Evolutionary conservation across 2,113 vertebrate species (phyloP), one percentile per base, ranked within the genome.

Genomic region (Pangasianodon hypophthalmus): DNA sequence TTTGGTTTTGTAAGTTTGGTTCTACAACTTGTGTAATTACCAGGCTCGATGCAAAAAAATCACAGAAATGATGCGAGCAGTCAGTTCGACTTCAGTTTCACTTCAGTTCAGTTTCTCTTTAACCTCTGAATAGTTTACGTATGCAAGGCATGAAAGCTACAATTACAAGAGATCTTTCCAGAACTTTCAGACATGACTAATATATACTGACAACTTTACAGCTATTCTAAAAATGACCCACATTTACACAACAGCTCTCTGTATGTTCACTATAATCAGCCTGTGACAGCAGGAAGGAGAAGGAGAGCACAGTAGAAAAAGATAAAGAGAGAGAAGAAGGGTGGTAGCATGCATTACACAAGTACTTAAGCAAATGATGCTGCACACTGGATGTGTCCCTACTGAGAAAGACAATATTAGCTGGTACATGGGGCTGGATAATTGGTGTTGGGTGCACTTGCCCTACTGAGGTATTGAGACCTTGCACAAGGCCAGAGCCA

Each of bases 361-460:
- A 88, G 71, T 89, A 82, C 88, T 77, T 87, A 84, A 89, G 90
- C 90, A 91, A 87, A 87, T 84, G 79, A 91, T 87, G 67, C 90
- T 87, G 52, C 71, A 44, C 58, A 89, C 84, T 58, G 58, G 71
- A 87, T 86, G 80, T 73, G 50, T 62, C 85, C 86, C 71, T 81
- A 87, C 80, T 87, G 90, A 89, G 88, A 75, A 88, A 88, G 86
- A 90, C 88, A 88, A 91, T 86, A 90, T 88, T 90, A 86, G 83
- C 41, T 82, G 77, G 64, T 86, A 80, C 75, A 90, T 83, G 26
- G 69, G 52, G 60, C 73, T 71, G 83, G 85, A 85, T 90, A 90
- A 90, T 86, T 90, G 88, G 16, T 50, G 62, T 73, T 88, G 82
- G 71, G 77, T 88, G 56, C 54, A 60, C 41, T 86, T 84, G 84